Evolutionary conservation across 2,113 vertebrate species (phyloP).

Genomic region (Macaca mulatta): DNA sequence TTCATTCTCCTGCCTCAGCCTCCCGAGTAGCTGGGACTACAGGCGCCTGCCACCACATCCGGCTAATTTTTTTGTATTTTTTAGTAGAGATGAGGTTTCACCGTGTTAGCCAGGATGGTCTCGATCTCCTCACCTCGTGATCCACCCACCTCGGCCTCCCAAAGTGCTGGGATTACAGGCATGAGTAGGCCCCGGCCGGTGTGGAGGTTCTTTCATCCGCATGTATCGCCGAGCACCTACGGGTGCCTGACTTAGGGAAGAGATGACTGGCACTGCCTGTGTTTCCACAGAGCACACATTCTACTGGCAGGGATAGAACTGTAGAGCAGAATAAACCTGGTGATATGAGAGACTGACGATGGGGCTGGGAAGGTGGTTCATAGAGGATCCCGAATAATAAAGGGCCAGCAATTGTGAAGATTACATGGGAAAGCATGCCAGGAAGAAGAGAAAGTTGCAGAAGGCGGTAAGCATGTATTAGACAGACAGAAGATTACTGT

Average conservation of each 20-base stretch:
- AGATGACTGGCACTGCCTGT: neutral
- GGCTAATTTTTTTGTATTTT: too few species aligned
- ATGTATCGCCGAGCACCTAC: neutral
- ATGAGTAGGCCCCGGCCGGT: too few species aligned
- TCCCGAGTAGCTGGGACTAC: too few species aligned
- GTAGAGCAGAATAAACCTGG: neutral
- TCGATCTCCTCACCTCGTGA: too few species aligned
- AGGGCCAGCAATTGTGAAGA: neutral
- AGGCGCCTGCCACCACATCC: too few species aligned
- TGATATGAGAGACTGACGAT: neutral
- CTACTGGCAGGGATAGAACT: neutral
- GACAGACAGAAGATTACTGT: rapidly evolving
- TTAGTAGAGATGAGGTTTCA: too few species aligned
- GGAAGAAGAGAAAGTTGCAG: neutral
- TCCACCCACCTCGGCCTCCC: too few species aligned
- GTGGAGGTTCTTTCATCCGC: neutral
- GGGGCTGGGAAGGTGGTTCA: neutral
- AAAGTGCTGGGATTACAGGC: too few species aligned
- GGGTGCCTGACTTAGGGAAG: rapidly evolving
- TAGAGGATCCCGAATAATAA: neutral
- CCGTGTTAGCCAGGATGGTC: too few species aligned
- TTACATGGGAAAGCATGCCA: neutral
- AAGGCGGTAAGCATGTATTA: rapidly evolving
- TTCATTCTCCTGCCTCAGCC: too few species aligned
- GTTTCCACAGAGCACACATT: rapidly evolving